Evolutionary conservation across 23 tunicate species (phyloP).

Genomic region (Halocynthia roretzi): DNA sequence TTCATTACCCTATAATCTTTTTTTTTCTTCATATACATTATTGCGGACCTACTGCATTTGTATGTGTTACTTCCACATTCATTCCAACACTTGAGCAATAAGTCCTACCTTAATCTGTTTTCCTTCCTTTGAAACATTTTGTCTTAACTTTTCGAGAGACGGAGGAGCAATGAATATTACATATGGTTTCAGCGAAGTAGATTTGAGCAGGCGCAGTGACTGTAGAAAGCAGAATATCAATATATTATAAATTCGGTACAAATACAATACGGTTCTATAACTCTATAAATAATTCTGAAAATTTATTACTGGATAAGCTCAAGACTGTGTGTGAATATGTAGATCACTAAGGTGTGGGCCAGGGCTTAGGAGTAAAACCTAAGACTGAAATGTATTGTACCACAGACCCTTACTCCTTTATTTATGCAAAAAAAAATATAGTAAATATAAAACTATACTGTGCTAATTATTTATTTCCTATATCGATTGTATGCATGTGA

Average conservation of each 20-base stretch:
- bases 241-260: neutral
- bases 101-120: constrained; percentile 63
- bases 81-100: neutral
- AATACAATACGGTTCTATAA: too few species aligned
- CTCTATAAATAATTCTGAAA: too few species aligned
- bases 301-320: neutral
- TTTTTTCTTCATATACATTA: too few species aligned
- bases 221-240: constrained; percentile 21
- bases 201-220: constrained; percentile 50
- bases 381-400: too few species aligned
- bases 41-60: too few species aligned
- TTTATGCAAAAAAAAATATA: too few species aligned
- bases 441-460: too few species aligned
- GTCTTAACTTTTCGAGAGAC: constrained; percentile 66
- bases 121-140: constrained; percentile 77
- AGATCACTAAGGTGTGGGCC: neutral
- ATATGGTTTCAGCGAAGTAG: constrained; percentile 78
- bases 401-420: too few species aligned
- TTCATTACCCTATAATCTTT: too few species aligned
- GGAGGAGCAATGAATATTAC: constrained; percentile 91
- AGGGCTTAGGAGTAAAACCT: too few species aligned
- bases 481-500: too few species aligned
- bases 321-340: neutral
- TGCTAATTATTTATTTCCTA: too few species aligned
- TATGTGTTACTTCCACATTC: neutral